Percentiles rank a stretch among this genome's conserved stretches.
Conservation (phyloP, 2,888 invertebrate genomes). For the Philaethria dido region DNA sequence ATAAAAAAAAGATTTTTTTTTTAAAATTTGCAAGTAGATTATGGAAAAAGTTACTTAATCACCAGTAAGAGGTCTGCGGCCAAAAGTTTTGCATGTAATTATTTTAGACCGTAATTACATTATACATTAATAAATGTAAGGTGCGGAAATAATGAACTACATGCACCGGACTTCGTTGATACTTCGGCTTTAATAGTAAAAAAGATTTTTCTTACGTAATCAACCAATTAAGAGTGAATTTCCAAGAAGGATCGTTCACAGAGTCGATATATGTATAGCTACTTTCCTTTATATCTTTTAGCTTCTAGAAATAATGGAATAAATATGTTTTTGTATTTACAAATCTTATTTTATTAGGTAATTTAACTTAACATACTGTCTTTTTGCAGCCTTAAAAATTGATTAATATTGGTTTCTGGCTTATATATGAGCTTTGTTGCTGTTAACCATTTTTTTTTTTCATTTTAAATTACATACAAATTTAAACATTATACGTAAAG, state of each 20-base stretch:
- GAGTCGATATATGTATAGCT: background rate
- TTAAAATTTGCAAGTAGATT: background rate
- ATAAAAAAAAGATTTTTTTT: background rate
- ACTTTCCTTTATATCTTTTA: background rate
- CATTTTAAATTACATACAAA: no score
- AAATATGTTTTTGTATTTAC: no score
- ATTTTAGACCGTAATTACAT: constrained; percentile 14
- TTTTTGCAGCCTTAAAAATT: no score
- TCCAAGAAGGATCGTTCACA: background rate
- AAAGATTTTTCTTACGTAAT: background rate
- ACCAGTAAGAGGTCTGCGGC: background rate
- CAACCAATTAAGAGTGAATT: background rate
- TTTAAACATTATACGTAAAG: no score
- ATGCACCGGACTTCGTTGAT: background rate
- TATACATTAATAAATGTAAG: background rate
- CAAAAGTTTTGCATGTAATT: background rate
- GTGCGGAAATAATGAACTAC: constrained; percentile 19
- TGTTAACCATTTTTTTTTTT: no score
- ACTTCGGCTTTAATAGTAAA: constrained; percentile 3
- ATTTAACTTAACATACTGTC: no score
- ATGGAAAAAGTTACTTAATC: constrained; percentile 1
- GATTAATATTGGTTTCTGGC: no score
- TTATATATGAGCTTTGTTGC: no score
- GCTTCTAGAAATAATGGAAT: background rate
- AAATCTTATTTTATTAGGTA: no score